Percentiles rank a stretch among this genome's conserved stretches.
Evolutionary conservation across 2,797 vertebrate species (phyloP).

Genomic region (Austrolebias charrua): DNA sequence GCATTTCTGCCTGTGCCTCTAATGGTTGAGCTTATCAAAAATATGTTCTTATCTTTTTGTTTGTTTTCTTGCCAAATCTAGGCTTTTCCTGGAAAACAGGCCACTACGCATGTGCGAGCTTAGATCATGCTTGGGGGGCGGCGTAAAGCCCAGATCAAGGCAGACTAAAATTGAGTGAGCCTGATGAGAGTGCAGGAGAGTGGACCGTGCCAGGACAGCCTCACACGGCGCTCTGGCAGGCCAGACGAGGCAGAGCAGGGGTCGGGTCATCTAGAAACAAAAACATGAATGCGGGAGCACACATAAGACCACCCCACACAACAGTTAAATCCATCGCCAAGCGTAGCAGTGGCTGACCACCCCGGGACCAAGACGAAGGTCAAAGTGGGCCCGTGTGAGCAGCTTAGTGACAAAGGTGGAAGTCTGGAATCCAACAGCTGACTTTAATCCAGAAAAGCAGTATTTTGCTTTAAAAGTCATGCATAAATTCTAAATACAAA

Average conservation of each 20-base stretch:
- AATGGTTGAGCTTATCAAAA: constrained; percentile 68
- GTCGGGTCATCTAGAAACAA: constrained; percentile 62
- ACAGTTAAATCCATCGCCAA: constrained; percentile 46
- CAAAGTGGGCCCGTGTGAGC: constrained; percentile 46
- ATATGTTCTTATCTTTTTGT: constrained; percentile 75
- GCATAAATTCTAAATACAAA: constrained; percentile 15
- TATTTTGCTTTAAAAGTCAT: constrained; percentile 52
- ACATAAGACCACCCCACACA: constrained; percentile 33
- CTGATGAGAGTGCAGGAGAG: constrained; percentile 65
- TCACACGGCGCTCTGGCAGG: constrained; percentile 46
- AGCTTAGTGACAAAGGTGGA: constrained; percentile 50
- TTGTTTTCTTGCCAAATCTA: constrained; percentile 77
- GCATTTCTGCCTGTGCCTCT: constrained; percentile 71
- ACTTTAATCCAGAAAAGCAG: constrained; percentile 46
- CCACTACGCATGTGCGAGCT: constrained; percentile 66
- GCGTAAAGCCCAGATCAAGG: constrained; percentile 59
- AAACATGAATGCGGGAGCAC: constrained; percentile 56
- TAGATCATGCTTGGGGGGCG: constrained; percentile 56
- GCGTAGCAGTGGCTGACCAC: constrained; percentile 38
- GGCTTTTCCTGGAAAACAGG: constrained; percentile 81
- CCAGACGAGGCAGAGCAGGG: constrained; percentile 12
- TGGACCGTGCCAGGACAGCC: constrained; percentile 59
- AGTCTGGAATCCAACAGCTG: constrained; percentile 29
- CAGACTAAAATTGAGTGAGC: constrained; percentile 63
- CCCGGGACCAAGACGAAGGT: constrained; percentile 48